Base-by-base conservation (phyloP, 1,140 invertebrate genomes). In the Drosophila hydei region DNA sequence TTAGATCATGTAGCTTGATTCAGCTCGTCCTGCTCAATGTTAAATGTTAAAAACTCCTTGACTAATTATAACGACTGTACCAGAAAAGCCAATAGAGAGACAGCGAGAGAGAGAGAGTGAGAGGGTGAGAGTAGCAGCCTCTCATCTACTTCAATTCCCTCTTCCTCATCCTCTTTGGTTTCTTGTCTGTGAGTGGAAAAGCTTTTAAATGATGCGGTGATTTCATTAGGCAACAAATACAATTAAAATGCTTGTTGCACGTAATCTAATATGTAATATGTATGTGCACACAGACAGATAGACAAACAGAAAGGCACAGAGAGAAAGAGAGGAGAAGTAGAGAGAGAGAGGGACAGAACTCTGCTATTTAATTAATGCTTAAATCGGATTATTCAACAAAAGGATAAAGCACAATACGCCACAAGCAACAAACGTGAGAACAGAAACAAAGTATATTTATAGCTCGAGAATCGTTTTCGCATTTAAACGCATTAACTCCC, bases 151-250 rank as follows among this genome's bases (percentile, higher is more conserved):
- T n/a, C n/a, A 33, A 33, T 33, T 33, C 38, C 14, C 38, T 8
- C 14, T 42, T 3, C 36, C 38, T 16, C 5, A 12, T 12, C 18
- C 16, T 36, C 1, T 12, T 79, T 52, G 12, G 27, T 38, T 69
- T 59, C 60, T 64, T 55, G 68, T 59, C 75, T 64, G 27, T 51
- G 18, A 19, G 38, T 58, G 61, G 38, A 85, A 43, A 85, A 80
- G 79, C 79, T 85, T 85, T 80, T 76, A 73, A 79, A 85, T 77
- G 68, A 55, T 84, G 76, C 68, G 60, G 63, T 85, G 79, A 84
- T 84, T 84, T 84, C 80, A 85, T 80, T 84, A 85, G 79, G 77
- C 79, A 72, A 78, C 80, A 84, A 84, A 84, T 73, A 84, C 77
- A 85, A 84, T 84, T 84, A 84, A 84, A 85, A 75, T 80, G 77